Conservation (phyloP, 2,797 vertebrate species). For the Gymnodraco acuticeps region DNA sequence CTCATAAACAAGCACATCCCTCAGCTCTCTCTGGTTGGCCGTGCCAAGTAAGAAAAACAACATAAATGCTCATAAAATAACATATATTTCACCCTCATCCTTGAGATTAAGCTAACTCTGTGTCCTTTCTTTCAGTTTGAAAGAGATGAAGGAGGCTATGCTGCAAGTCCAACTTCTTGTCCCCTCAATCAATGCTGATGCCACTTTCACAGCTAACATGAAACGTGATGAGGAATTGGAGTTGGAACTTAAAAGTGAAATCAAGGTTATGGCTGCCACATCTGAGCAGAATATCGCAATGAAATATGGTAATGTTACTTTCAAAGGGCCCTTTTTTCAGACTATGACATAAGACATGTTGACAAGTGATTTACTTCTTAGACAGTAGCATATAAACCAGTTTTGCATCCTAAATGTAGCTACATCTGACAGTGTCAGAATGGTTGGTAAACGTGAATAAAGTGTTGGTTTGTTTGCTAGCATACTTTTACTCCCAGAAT, state of each 20-base stretch:
- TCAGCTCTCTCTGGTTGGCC: conserved; percentile 88
- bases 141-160: conserved; percentile 83
- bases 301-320: conserved; percentile 86
- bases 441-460: too few species aligned
- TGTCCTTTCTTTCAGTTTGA: conserved; percentile 77
- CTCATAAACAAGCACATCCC: conserved; percentile 90
- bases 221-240: conserved; percentile 77
- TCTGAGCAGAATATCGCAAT: conserved; percentile 85
- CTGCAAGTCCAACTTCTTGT: conserved; percentile 87
- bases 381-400: background rate
- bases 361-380: background rate
- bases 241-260: conserved; percentile 86
- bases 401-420: too few species aligned
- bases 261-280: conserved; percentile 79
- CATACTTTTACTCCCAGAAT: background rate
- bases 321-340: background rate
- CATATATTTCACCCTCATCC: background rate
- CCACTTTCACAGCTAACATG: conserved; percentile 84
- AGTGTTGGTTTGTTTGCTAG: too few species aligned
- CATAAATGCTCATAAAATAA: conserved; percentile 1
- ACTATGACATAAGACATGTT: background rate
- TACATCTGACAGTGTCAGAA: too few species aligned
- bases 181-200: conserved; percentile 84
- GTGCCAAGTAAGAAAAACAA: conserved; percentile 86
- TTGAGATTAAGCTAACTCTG: conserved; percentile 13